Evolutionary conservation across 2,113 vertebrate genomes (phyloP).

Genomic region (Salminus brasiliensis): DNA sequence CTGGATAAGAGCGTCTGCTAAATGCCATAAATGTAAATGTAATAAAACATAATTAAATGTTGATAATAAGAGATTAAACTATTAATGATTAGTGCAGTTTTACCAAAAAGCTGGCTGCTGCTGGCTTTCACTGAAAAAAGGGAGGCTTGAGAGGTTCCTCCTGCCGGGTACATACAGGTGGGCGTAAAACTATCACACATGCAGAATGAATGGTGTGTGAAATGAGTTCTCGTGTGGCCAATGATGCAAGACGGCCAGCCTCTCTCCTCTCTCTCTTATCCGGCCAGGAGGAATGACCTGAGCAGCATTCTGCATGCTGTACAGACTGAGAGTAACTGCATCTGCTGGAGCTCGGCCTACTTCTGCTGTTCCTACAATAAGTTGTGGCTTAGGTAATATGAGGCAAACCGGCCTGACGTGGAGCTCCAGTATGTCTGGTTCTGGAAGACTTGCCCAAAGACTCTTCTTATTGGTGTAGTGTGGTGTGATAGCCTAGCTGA

Average conservation of each 20-base stretch:
- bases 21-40: too few relatives aligned
- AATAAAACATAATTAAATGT: background rate
- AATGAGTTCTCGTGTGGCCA: constrained; percentile 6
- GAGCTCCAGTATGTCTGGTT: too few relatives aligned
- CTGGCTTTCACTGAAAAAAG: background rate
- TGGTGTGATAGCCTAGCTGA: too few relatives aligned
- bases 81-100: background rate
- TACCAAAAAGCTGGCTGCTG: background rate
- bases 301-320: background rate
- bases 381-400: background rate
- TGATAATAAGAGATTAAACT: too few relatives aligned
- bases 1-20: too few relatives aligned
- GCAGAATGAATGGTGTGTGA: constrained; percentile 32
- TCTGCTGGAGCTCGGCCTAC: background rate
- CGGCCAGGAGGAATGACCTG: background rate
- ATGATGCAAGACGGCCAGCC: background rate
- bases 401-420: background rate
- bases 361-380: background rate
- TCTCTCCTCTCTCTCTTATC: background rate
- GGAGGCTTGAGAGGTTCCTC: background rate
- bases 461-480: too few relatives aligned
- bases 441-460: too few relatives aligned
- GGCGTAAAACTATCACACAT: constrained; percentile 40
- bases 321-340: background rate
- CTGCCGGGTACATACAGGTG: background rate